Evolutionary conservation across 2,797 vertebrate species (phyloP).

Genomic region (Phrynocephalus guinanensis): DNA sequence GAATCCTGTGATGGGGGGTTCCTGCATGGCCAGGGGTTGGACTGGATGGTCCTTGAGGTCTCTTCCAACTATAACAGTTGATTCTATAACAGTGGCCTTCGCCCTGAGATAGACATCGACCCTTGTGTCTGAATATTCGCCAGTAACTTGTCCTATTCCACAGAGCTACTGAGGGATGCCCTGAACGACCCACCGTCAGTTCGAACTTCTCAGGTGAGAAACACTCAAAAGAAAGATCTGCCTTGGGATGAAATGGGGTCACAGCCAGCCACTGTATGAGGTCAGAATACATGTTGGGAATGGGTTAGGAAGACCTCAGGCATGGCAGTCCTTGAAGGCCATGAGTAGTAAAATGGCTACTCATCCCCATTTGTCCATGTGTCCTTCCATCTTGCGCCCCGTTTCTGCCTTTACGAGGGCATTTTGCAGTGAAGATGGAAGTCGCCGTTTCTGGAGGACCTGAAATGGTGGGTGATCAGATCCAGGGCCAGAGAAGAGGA

Average conservation of each 20-base stretch:
- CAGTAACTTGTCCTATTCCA: conserved; percentile 15
- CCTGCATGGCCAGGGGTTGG: no score
- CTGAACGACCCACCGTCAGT: conserved; percentile 70
- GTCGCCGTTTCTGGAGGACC: not conserved
- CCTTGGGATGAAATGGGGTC: not conserved
- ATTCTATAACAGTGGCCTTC: not conserved
- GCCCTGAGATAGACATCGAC: no score
- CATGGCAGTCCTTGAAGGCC: not conserved
- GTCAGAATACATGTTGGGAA: not conserved
- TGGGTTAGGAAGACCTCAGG: no score
- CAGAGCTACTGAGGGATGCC: conserved; percentile 75
- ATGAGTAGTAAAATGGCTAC: not conserved
- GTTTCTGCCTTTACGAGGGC: not conserved
- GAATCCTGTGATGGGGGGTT: no score
- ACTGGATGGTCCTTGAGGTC: no score
- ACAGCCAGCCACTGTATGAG: not conserved
- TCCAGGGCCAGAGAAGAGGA: not conserved
- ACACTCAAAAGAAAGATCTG: accelerated
- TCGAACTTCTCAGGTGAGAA: conserved; percentile 73
- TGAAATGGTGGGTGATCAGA: not conserved
- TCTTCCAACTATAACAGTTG: no score
- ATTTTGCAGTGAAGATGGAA: not conserved
- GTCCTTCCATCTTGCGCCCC: not conserved
- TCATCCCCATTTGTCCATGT: not conserved
- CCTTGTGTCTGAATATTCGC: not conserved